Base-by-base conservation (phyloP, 2,888 invertebrate genomes). In the Megalurothrips usitatus region DNA sequence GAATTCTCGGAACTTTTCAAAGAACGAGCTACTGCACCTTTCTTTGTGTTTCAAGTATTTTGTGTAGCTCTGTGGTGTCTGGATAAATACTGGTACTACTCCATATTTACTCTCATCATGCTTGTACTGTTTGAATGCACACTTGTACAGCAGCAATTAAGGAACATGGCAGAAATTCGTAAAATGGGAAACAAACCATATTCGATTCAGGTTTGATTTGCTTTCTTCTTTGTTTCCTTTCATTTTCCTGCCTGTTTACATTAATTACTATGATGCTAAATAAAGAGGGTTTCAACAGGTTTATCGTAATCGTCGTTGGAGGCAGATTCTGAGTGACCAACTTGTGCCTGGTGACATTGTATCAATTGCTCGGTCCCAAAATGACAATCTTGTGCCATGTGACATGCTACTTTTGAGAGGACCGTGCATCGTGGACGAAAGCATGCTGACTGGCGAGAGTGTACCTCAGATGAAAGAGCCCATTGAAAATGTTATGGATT, bases 381-480 rank as follows among this genome's bases (percentile, higher is more conserved):
- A 95, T 86, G 98, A 98, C 85, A 94, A 94, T 86, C 90, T 97
- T 83, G 96, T 99, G 80, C 99, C 99, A 1, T 99, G 99, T 88
- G 99, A 99, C 88, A 91, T 99, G 87, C 89, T 99, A 48, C 89
- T 99, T 78, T 87, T 99, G 81, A 90, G 98, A 85, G 99, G 99
- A 11, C 94, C 96, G 1, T 99, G 99, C 87, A 98, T 99, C 85
- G 96, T 99, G 0, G 99, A 99, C 86, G 99, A 99, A 88, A 98
- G 98, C 84, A 98, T 99, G 98, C 89, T 99, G 83, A 99, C 99
- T 19, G 99, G 96, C 81, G 99, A 99, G 88, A 98, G 98, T 83
- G 98, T 99, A 10, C 99, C 99, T 0, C 99, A 99, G 89, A 99
- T 99, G 98, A 99, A 99, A 89, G 99, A 99, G 88, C 92, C 97